These are phyloP conservation scores for Sus cebifrons DNA, from an alignment of 2,797 vertebrate genomes.

Conservation along the genomic window DNA sequence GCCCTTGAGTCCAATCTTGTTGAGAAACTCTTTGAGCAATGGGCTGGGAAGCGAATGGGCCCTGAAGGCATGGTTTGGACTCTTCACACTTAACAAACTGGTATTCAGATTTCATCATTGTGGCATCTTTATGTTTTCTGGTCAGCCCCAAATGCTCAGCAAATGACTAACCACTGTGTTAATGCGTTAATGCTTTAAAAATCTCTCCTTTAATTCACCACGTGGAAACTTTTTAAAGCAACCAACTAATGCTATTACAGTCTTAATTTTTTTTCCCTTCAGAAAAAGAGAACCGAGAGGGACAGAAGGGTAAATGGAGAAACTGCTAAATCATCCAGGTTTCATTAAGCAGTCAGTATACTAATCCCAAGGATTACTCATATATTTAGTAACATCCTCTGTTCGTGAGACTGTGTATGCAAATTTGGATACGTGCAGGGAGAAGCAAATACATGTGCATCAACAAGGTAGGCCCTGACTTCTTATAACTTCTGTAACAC, in stretches of 20 bases:
- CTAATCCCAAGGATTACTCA: conserved; percentile 73
- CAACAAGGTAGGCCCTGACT: conserved; percentile 9
- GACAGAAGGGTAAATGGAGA: conserved; percentile 69
- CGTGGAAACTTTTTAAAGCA: conserved; percentile 74
- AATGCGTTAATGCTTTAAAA: conserved; percentile 75
- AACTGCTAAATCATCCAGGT: conserved; percentile 71
- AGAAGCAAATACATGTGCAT: background rate
- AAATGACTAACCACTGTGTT: conserved; percentile 36
- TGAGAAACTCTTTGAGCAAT: background rate
- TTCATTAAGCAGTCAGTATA: conserved; percentile 71
- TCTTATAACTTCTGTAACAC: background rate
- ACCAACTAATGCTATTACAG: conserved; percentile 71
- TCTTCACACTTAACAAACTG: conserved; percentile 17
- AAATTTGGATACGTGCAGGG: conserved; percentile 42
- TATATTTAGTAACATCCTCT: conserved; percentile 38
- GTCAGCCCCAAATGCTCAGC: conserved; percentile 53
- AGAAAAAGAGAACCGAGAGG: conserved; percentile 76
- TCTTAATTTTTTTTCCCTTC: conserved; percentile 46
- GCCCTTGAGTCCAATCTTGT: background rate
- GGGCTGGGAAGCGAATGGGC: background rate
- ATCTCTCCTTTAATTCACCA: conserved; percentile 79
- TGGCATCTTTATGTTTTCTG: conserved; percentile 60
- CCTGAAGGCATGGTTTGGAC: background rate
- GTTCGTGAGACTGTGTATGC: background rate
- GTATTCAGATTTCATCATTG: conserved; percentile 44